Evolutionary conservation across 2,797 vertebrate genomes (phyloP).

Genomic region (Cryptoblepharus egeriae): DNA sequence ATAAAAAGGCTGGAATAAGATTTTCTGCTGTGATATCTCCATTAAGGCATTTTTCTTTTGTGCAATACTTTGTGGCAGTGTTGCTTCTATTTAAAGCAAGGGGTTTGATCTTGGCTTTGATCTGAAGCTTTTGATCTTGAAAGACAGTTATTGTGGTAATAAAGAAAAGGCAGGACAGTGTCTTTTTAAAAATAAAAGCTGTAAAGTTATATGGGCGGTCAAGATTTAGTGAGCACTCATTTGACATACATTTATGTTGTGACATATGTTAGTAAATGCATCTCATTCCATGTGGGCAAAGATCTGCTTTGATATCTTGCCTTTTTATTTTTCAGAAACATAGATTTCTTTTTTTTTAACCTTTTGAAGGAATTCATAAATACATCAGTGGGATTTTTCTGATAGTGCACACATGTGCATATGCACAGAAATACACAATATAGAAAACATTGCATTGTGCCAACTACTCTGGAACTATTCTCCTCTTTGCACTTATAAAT

Average conservation of each 20-base stretch:
- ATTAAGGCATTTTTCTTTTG: slow-evolving; percentile 69
- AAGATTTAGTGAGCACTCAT: slow-evolving; percentile 47
- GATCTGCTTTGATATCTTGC: slow-evolving; percentile 19
- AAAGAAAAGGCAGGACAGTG: slow-evolving; percentile 64
- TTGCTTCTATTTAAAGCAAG: slow-evolving; percentile 77
- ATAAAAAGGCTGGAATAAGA: slow-evolving; percentile 62
- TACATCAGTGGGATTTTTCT: background rate
- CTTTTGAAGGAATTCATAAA: slow-evolving; percentile 23
- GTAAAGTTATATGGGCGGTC: slow-evolving; percentile 66
- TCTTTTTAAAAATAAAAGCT: slow-evolving; percentile 52
- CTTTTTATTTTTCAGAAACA: slow-evolving; percentile 34
- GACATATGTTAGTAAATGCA: slow-evolving; percentile 36
- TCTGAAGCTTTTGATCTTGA: slow-evolving; percentile 82
- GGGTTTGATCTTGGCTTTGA: slow-evolving; percentile 81
- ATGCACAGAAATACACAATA: background rate
- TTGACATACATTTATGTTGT: slow-evolving; percentile 42
- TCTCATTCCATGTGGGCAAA: slow-evolving; percentile 7
- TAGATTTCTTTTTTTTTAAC: slow-evolving; percentile 20
- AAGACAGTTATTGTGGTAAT: slow-evolving; percentile 75
- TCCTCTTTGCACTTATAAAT: background rate
- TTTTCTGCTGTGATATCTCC: slow-evolving; percentile 65
- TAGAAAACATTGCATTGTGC: background rate
- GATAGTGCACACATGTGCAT: background rate
- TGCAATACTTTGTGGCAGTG: slow-evolving; percentile 66
- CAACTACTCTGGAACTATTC: background rate